Evolutionary conservation across 2,888 invertebrate genomes (phyloP), one percentile per base, ranked within the genome.

Genomic region (Rhogogaster chlorosoma): DNA sequence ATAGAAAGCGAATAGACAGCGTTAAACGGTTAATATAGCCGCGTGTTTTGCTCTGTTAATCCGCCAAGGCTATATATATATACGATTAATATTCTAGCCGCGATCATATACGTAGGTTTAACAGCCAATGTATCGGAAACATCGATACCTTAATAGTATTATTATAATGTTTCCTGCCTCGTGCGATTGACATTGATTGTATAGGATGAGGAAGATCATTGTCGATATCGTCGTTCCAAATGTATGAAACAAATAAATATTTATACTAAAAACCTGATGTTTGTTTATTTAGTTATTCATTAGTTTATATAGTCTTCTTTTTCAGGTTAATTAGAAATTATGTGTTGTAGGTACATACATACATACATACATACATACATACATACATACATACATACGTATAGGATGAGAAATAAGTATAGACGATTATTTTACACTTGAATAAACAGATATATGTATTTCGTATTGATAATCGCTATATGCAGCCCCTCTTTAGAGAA

Each of bases 401-500:
- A 73, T 22, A 12, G 42, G 67, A 67, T 67, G 7, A 15, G 29
- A 67, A 32, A 67, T 67, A 18, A 67, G 32, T 32, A 67, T 15
- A 67, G 32, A 67, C 32, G 4, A 67, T 67, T 67, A 45, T 73
- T 38, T 73, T 64, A 80, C 80, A 80, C 80, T 80, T 80, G 61
- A 80, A 61, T 80, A 80, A 80, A 80, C 80, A 80, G 80, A 45
- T 80, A 61, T 32, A 67, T 67, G 67, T 86, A 86, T 84, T 86
- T 85, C 83, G 70, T 67, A 83, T 84, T 78, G 70, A 71, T 73
- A 29, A 49, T 22, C 29, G 4, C 84, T 85, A 53, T 53, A 53
- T 26, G 67, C 67, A 86, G 87, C 87, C 86, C 45, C 80, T 87
- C 86, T 86, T 83, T 87, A 87, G 84, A 88, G 86, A 87, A 87